Conservation (phyloP, 1,140 invertebrate species). For the honey bee (Apis mellifera) region DNA sequence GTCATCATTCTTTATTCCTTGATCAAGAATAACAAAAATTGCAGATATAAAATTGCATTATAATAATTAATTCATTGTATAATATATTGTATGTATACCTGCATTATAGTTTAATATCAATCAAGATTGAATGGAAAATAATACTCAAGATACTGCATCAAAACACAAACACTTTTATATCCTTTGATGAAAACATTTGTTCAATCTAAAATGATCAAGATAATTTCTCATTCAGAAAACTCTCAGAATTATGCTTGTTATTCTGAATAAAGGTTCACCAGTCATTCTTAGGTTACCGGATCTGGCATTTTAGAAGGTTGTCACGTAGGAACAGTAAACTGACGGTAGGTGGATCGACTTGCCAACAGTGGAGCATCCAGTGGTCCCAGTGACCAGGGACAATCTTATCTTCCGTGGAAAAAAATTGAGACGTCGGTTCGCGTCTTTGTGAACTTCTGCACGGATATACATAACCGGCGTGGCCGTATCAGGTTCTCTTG, state of each 20-base stretch:
- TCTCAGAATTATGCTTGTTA: neutral
- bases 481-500: conserved; percentile 75
- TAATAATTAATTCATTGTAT: no score
- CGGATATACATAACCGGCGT: conserved; percentile 72
- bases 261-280: neutral
- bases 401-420: conserved; percentile 74
- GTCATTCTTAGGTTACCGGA: neutral
- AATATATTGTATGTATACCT: no score
- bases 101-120: no score
- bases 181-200: no score
- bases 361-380: conserved; percentile 12
- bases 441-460: conserved; percentile 72
- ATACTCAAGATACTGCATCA: no score
- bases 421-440: conserved; percentile 76
- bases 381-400: conserved; percentile 53
- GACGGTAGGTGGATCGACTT: conserved; percentile 44
- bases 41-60: no score
- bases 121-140: no score
- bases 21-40: no score
- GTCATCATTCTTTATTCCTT: no score
- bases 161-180: no score
- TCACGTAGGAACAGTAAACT: conserved; percentile 32
- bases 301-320: conserved; percentile 1
- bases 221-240: no score
- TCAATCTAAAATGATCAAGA: no score